These are phyloP conservation scores for Acanthosoma haemorrhoidale DNA, from an alignment of 2,888 invertebrate genomes.

Conservation along the genomic window DNA sequence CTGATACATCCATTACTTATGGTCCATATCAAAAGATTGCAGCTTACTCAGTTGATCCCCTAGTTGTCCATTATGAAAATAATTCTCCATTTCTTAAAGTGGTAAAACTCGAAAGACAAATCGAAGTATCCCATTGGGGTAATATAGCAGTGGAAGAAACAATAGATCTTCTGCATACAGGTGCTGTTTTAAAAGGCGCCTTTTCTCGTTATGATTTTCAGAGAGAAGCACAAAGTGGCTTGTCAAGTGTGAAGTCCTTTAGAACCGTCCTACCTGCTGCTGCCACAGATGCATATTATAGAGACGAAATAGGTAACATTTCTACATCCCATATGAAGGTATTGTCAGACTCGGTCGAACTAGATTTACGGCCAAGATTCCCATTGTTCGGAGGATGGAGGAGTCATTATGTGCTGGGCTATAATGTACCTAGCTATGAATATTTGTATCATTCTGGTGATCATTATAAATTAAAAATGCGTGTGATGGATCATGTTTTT, in stretches of 20 bases:
- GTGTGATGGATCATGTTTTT: constrained; percentile 91
- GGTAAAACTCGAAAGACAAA: constrained; percentile 71
- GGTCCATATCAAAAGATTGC: constrained; percentile 79
- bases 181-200: constrained; percentile 86
- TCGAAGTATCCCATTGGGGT: constrained; percentile 99
- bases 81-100: constrained; percentile 95
- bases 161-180: constrained; percentile 85
- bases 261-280: constrained; percentile 68
- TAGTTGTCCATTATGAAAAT: constrained; percentile 89
- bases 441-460: constrained; percentile 72
- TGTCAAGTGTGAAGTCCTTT: constrained; percentile 86
- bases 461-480: constrained; percentile 65
- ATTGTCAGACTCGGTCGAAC: constrained; percentile 85
- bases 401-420: constrained; percentile 92
- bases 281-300: constrained; percentile 93
- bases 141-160: constrained; percentile 96
- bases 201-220: constrained; percentile 98
- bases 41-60: constrained; percentile 55
- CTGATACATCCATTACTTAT: constrained; percentile 75
- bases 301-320: constrained; percentile 98
- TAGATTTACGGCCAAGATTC: constrained; percentile 93
- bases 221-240: constrained; percentile 79
- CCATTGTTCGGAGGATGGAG: constrained; percentile 99
- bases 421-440: constrained; percentile 95
- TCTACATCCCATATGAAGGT: constrained; percentile 90